Percentiles rank a stretch among this genome's conserved stretches.
phyloP scores from a whole-genome alignment of 35 echinoderm and acorn worm species.

The Apostichopus parvimensis region DNA sequence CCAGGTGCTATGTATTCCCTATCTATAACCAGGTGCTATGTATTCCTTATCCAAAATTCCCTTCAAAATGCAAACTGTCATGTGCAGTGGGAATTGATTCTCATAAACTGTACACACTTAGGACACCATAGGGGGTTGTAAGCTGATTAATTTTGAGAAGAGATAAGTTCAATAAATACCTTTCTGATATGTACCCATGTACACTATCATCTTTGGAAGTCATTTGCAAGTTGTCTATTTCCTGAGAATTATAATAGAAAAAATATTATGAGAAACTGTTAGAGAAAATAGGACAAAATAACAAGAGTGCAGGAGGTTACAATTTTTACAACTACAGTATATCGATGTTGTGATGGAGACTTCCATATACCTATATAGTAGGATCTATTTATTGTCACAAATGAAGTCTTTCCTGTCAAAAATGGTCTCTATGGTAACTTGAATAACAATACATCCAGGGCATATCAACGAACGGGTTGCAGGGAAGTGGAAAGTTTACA shows the following conservation, averaged over 20 bases:
- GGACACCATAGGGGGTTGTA: too few species aligned
- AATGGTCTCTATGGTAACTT: background rate
- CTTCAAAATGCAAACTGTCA: too few species aligned
- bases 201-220: background rate
- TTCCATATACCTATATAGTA: too few species aligned
- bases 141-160: too few species aligned
- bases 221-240: slow-evolving; percentile 33
- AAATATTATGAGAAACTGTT: background rate
- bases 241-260: background rate
- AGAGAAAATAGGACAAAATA: background rate
- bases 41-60: too few species aligned
- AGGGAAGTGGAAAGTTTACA: too few species aligned
- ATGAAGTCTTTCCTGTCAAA: background rate
- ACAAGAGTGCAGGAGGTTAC: background rate
- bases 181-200: slow-evolving; percentile 12
- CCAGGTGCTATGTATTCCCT: too few species aligned
- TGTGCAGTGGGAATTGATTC: too few species aligned
- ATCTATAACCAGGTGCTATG: too few species aligned
- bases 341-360: too few species aligned
- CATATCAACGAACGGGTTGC: background rate
- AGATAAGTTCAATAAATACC: background rate
- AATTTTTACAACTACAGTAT: background rate
- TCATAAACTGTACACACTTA: too few species aligned
- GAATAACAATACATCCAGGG: background rate
- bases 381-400: too few species aligned